Base-by-base conservation (phyloP, 2,113 vertebrate genomes). In the Poicephalus meyeri region DNA sequence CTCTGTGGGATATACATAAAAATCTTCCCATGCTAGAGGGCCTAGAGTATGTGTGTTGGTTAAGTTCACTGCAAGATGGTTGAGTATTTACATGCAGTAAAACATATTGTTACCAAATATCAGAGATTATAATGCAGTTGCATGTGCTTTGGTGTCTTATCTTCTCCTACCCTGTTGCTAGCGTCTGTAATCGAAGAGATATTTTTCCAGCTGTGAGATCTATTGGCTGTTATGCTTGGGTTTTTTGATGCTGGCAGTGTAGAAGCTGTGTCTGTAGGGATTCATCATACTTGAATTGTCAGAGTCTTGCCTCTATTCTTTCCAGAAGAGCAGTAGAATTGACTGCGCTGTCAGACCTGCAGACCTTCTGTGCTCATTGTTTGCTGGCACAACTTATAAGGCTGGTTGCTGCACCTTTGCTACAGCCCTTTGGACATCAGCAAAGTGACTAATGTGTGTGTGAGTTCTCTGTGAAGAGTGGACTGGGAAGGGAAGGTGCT, bases 61-160 rank as follows among this genome's bases (percentile, higher is more conserved):
- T 12, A 33, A 76, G 35, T 29, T 8, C 17, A 1, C n/a, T 19
- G 14, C 7, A 18, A 46, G n/a, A 25, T 1, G 8, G 4, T 1
- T 46, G 18, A 18, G 2, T 9, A 6, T 55, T 69, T 70, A 17
- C 33, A 31, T 42, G 7, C 13, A 5, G 41, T 7, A 14, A 50
- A 26, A 20, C 2, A 9, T 4, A 3, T 39, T 24, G 6, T 28
- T 73, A 11, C 17, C n/a, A 7, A 29, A 19, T 3, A 7, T 18
- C 49, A 37, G 50, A 14, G 25, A 21, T 33, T 25, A 1, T 29
- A 8, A 9, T 3, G 35, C 12, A 31, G 33, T 12, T 50, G 14
- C n/a, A 8, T 8, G 9, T 37, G 26, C 9, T 52, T 53, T 16
- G 28, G 13, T 0, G 0, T 60, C 31, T 56, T 13, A 35, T 44